Base-by-base conservation (phyloP, 1,140 invertebrate genomes). In the Sarcophaga peregrina region DNA sequence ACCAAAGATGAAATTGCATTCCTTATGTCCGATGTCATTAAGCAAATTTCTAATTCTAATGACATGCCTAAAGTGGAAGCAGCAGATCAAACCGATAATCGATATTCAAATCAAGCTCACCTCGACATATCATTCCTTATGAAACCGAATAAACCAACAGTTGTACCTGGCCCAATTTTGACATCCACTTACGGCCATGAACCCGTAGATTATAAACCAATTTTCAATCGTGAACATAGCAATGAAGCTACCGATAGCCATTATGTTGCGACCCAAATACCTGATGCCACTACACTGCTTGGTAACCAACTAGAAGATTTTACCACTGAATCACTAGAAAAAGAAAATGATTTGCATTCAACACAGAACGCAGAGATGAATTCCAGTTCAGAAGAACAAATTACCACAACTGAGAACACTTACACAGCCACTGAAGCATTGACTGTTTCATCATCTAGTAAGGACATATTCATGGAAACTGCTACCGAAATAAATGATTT, bases 1-100 rank as follows among this genome's bases (percentile, higher is more conserved):
- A 89, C 87, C 2, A 88, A 88, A 82, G 87, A 88, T 80, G 88
- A 90, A 62, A 84, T 90, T 5, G 87, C 87, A 20, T 89, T 90
- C 54, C 85, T 90, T 1, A 86, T 90, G 84, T 87, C 87, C 47
- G 88, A 90, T 83, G 88, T 90, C 5, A 86, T 90, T 6, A 85
- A 89, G 50, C 88, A 89, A 74, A 90, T 90, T 11, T 84, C 88
- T 0, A 78, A 78, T 25, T 80, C 17, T 8, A 86, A 85, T 20
- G 68, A 62, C 15, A 58, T 72, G 37, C 68, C 10, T 54, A 80
- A 45, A 17, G 81, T n/a, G 7, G 6, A 68, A 68, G n/a, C 17
- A 68, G 10, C 20, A 17, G 20, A 74, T n/a, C 62, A 20, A 15
- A 48, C 76, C 47, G 54, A 46, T 8, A 82, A 89, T 75, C 88